Base-by-base conservation (phyloP, 2,888 invertebrate genomes). In the Andrena marginata region DNA sequence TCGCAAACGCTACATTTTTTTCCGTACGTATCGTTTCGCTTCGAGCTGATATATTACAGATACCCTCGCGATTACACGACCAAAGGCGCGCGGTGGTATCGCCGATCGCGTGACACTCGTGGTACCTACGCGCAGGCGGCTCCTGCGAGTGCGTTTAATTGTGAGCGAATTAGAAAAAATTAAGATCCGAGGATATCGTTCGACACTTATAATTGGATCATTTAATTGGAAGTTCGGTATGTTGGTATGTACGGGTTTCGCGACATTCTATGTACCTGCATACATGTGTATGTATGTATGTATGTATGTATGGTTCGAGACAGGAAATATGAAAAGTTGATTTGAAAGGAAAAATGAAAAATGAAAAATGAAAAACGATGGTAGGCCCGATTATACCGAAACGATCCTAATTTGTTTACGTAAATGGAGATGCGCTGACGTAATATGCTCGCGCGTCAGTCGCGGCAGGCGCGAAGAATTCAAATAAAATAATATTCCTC, bases 51-150 rank as follows among this genome's bases (percentile, higher is more conserved):
- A 35, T 10, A 33, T 49, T 23, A 20, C 33, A 35, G 60, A 60
- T 74, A 65, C 35, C 59, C 42, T 48, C 59, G 65, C 59, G 33
- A 54, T 72, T 81, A 73, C 73, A 77, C 49, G 81, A 51, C 35
- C 71, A 20, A 63, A 67, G 35, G 29, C 20, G 42, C 33, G 33
- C 42, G 31, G 16, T 49, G 56, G 42, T 42, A 42, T 42, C 42
- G 42, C 42, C 42, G 42, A 42, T 80, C 62, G 60, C 67, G 68
- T 64, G 59, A 78, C 31, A 16, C 26, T 3, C 42, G 23, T 5
- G 49, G 62, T 59, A 59, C 23, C 23, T 23, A 23, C 35, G 23
- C 23, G 54, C 33, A 29, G 13, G 3, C 16, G 6, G 6, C 2
- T 4, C 23, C 59, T 33, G 7, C 1, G 56, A 56, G 29, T 26